Conservation (phyloP, 2,113 vertebrate species). For the Elanoides forficatus region DNA sequence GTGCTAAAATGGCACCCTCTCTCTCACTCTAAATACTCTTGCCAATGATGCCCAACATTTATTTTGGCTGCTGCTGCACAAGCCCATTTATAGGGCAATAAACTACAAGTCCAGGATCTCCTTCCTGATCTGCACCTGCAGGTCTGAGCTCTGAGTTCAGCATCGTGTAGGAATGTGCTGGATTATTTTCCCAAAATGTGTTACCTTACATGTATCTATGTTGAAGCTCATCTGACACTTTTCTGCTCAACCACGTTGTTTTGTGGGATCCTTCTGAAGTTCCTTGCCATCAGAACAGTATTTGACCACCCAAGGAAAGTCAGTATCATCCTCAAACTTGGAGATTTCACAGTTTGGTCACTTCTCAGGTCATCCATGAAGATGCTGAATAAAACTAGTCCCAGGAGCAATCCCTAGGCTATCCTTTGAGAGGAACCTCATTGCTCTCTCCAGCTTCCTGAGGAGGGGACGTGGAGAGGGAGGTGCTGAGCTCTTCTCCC, state of each 20-base stretch:
- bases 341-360: not conserved
- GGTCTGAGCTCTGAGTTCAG: not conserved
- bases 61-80: not conserved
- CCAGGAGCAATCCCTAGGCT: not conserved
- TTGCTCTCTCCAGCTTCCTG: not conserved
- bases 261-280: not conserved
- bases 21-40: not conserved
- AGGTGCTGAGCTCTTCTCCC: not conserved
- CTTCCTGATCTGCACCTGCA: not conserved
- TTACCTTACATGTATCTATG: not conserved
- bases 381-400: not conserved
- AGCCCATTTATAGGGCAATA: not conserved
- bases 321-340: not conserved
- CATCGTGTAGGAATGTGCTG: not conserved
- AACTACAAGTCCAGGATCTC: not conserved
- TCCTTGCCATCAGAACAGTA: not conserved
- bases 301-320: not conserved
- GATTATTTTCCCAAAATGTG: not conserved
- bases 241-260: not conserved
- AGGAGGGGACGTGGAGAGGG: not conserved
- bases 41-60: not conserved
- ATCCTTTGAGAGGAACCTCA: not conserved
- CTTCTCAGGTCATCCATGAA: not conserved
- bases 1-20: not conserved
- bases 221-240: not conserved